Conservation (phyloP, 2,797 vertebrate genomes). For the Brotula barbata region DNA sequence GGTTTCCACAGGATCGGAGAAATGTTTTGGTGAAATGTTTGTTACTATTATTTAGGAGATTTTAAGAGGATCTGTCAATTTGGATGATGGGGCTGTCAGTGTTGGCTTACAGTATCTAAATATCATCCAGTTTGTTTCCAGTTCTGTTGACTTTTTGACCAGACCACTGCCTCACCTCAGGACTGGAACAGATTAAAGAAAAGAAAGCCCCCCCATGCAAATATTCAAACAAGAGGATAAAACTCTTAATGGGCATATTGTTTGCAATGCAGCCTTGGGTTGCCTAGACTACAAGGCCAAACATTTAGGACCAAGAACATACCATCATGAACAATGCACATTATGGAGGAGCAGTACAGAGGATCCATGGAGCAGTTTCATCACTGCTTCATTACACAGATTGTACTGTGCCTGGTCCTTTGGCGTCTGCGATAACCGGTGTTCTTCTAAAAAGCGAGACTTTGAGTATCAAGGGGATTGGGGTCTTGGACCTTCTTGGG, state of each 20-base stretch:
- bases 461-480: too few relatives aligned
- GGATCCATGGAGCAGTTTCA: constrained; percentile 53
- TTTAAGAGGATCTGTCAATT: constrained; percentile 15
- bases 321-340: constrained; percentile 75
- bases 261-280: constrained; percentile 52
- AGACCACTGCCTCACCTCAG: constrained; percentile 27
- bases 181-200: constrained; percentile 52
- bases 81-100: constrained; percentile 43
- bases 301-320: constrained; percentile 71
- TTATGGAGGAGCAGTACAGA: constrained; percentile 66
- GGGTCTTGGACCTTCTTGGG: too few relatives aligned
- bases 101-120: constrained; percentile 36
- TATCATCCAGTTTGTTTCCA: constrained; percentile 35
- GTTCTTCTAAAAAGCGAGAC: background rate
- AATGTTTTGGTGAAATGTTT: constrained; percentile 17
- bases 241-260: constrained; percentile 66
- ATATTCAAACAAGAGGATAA: constrained; percentile 35
- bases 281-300: constrained; percentile 70
- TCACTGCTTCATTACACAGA: constrained; percentile 64
- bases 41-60: constrained; percentile 20
- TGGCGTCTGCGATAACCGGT: constrained; percentile 18
- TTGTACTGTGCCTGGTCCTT: constrained; percentile 25
- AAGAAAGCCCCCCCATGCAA: constrained; percentile 45
- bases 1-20: constrained; percentile 16
- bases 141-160: constrained; percentile 55